Percentiles rank a stretch among this genome's conserved stretches.
phyloP scores from a whole-genome alignment of 2,113 vertebrate species.

The Sebastes fasciatus region DNA sequence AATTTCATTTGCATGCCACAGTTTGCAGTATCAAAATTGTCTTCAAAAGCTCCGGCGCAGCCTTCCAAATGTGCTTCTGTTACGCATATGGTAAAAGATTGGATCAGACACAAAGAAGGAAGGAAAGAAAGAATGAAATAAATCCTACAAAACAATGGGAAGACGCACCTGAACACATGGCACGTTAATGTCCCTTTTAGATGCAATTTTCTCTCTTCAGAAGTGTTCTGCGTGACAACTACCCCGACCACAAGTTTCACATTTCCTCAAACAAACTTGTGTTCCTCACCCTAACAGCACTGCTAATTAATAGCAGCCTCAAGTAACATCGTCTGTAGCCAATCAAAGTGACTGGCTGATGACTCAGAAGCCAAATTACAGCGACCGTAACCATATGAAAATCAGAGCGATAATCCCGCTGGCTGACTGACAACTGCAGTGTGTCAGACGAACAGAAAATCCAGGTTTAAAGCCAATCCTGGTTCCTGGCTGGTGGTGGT shows the following conservation, averaged over 20 bases:
- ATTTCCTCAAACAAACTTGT: constrained; percentile 9
- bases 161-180: neutral
- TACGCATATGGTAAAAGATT: constrained; percentile 23
- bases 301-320: constrained; percentile 52
- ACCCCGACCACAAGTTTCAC: neutral
- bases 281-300: neutral
- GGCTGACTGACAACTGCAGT: constrained; percentile 47
- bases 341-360: constrained; percentile 74
- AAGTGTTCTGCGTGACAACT: neutral
- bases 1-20: constrained; percentile 44
- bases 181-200: neutral
- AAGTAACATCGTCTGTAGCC: constrained; percentile 54
- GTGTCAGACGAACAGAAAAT: constrained; percentile 46
- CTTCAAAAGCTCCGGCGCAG: constrained; percentile 23
- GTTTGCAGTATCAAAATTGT: constrained; percentile 45
- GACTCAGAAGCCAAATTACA: constrained; percentile 68
- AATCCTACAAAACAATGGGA: neutral
- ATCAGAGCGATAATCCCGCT: constrained; percentile 55
- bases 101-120: constrained; percentile 1
- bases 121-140: neutral
- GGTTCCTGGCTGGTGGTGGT: constrained; percentile 33
- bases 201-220: neutral
- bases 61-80: constrained; percentile 22
- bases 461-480: constrained; percentile 52
- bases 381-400: constrained; percentile 50